phyloP scores from a whole-genome alignment of 2,113 vertebrate species.

The Brachypodius melanocephalos region DNA sequence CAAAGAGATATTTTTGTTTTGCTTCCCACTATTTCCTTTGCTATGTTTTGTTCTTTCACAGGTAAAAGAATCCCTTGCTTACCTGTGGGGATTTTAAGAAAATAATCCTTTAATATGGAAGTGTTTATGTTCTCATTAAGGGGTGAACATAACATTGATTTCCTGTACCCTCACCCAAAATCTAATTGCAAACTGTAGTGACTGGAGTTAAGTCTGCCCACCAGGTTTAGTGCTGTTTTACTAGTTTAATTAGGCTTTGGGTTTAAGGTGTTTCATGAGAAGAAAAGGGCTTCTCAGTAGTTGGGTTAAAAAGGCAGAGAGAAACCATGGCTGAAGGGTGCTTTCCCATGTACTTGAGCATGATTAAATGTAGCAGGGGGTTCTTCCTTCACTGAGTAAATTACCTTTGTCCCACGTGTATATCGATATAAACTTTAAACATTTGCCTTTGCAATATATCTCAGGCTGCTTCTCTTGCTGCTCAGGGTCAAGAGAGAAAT shows the following conservation, averaged over 20 bases:
- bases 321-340: constrained; percentile 22
- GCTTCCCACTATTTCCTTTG: neutral
- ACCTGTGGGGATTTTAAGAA: constrained; percentile 29
- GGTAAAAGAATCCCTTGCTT: neutral
- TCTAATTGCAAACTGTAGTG: constrained; percentile 22
- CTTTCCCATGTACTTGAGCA: constrained; percentile 62
- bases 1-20: neutral
- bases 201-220: constrained; percentile 28
- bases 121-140: constrained; percentile 29
- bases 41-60: neutral
- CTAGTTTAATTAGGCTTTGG: constrained; percentile 48
- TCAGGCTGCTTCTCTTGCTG: constrained; percentile 64
- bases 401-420: constrained; percentile 69
- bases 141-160: neutral
- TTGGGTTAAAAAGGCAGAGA: constrained; percentile 29
- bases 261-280: constrained; percentile 42
- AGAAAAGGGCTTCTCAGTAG: constrained; percentile 42
- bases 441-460: constrained; percentile 72
- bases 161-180: constrained; percentile 17
- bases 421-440: constrained; percentile 73
- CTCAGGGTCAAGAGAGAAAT: constrained; percentile 64
- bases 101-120: constrained; percentile 44
- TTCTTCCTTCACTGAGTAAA: constrained; percentile 70
- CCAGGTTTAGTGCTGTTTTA: constrained; percentile 40
- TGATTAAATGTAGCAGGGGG: constrained; percentile 70